phyloP scores from a whole-genome alignment of 2,113 vertebrate genomes.

The Cathartes aura region DNA sequence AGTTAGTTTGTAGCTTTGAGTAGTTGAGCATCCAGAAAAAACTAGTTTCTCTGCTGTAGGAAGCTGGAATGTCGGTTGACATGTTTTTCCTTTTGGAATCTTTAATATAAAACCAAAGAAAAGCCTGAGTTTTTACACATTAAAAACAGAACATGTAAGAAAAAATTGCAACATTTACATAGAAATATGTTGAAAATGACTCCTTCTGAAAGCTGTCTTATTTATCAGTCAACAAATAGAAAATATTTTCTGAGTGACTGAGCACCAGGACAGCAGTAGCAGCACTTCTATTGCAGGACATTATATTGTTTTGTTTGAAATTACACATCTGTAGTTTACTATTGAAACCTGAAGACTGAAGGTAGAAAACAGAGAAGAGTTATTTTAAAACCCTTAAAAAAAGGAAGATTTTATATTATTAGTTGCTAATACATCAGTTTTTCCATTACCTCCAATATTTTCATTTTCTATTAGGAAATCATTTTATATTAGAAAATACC shows the following conservation, averaged over 20 bases:
- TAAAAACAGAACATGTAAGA: not conserved
- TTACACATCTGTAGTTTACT: not conserved
- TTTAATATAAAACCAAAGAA: conserved; percentile 58
- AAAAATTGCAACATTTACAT: not conserved
- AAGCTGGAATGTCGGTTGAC: conserved; percentile 87
- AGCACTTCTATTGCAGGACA: not conserved
- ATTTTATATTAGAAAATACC: conserved; percentile 73
- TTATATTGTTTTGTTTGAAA: not conserved
- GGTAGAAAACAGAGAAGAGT: not conserved
- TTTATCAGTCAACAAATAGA: not conserved
- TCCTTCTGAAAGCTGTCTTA: not conserved
- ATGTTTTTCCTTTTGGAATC: conserved; percentile 90
- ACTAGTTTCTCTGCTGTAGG: conserved; percentile 83
- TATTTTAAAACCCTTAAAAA: not conserved
- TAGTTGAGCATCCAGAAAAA: conserved; percentile 90
- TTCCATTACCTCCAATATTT: not conserved
- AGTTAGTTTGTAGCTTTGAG: conserved; percentile 83
- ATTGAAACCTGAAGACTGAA: not conserved
- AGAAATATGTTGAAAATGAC: not conserved
- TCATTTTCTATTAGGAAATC: not conserved
- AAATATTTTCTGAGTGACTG: not conserved
- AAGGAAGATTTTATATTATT: not conserved
- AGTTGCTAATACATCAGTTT: not conserved
- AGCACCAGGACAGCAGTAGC: not conserved
- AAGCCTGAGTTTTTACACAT: not conserved